Conservation (phyloP, 2,113 vertebrate genomes). For the Campylomormyrus numenius region DNA sequence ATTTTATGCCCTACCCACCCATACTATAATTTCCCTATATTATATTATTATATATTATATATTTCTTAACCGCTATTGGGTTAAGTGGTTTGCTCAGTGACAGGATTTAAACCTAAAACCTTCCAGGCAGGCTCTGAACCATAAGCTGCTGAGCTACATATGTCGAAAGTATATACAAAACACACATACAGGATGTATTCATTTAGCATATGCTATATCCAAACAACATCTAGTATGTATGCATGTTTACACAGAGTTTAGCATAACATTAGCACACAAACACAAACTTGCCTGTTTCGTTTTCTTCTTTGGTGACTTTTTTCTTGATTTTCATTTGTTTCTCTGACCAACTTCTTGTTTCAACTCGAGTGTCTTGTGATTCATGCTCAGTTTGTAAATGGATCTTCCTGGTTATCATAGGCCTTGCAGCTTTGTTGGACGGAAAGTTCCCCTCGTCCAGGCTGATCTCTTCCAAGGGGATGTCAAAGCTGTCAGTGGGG, state of each 20-base stretch:
- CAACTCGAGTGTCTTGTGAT: slow-evolving; percentile 19
- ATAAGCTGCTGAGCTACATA: neutral
- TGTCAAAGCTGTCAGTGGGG: slow-evolving; percentile 55
- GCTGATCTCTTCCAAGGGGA: slow-evolving; percentile 59
- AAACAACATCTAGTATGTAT: neutral
- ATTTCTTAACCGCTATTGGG: neutral
- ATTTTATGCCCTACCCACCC: neutral
- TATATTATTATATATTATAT: no score
- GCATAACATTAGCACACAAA: neutral
- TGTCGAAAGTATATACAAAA: neutral
- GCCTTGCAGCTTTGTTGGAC: slow-evolving; percentile 20
- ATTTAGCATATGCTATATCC: neutral
- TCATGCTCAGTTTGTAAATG: slow-evolving; percentile 42
- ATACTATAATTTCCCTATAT: neutral
- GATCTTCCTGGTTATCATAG: slow-evolving; percentile 35
- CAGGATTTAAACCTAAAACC: neutral
- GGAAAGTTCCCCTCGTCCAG: slow-evolving; percentile 45
- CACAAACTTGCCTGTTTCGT: slow-evolving; percentile 42
- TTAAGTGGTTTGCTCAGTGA: neutral
- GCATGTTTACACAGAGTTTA: neutral
- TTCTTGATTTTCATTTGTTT: slow-evolving; percentile 43
- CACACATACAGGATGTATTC: neutral
- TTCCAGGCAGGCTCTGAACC: neutral
- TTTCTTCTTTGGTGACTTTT: slow-evolving; percentile 47
- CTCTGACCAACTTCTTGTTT: slow-evolving; percentile 25